phyloP scores from a whole-genome alignment of 2,113 vertebrate species.

The Catharus bicknelli region DNA sequence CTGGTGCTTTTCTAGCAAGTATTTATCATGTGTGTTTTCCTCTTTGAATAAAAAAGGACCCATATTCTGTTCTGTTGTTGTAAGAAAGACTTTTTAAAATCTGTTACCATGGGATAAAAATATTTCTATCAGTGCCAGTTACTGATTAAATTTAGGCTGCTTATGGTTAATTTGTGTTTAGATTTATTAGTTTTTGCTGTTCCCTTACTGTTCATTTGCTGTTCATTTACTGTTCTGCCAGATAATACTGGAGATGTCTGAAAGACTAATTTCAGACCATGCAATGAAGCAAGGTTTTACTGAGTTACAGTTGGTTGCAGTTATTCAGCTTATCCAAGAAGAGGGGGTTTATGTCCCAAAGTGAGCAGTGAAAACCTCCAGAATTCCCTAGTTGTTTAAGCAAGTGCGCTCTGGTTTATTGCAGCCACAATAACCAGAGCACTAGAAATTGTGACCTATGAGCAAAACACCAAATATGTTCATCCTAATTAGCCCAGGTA shows the following conservation, averaged over 20 bases:
- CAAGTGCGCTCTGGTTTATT: neutral
- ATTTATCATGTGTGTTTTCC: neutral
- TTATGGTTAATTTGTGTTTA: neutral
- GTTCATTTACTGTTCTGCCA: neutral
- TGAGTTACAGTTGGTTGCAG: neutral
- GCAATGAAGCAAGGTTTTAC: neutral
- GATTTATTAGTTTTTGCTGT: neutral
- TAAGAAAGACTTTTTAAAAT: neutral
- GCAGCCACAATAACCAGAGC: neutral
- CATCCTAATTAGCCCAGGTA: neutral
- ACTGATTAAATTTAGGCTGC: neutral
- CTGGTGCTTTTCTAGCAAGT: neutral
- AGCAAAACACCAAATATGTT: neutral
- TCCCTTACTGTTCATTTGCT: neutral
- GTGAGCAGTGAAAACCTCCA: neutral
- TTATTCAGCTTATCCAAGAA: neutral
- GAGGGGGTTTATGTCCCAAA: neutral
- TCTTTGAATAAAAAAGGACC: neutral
- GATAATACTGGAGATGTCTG: neutral
- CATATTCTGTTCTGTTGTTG: neutral
- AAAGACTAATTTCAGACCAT: neutral
- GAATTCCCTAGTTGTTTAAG: neutral
- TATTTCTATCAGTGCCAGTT: neutral
- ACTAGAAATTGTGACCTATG: neutral
- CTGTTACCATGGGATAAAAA: neutral